Percentiles rank a stretch among this genome's conserved stretches.
Evolutionary conservation across 2,888 invertebrate species (phyloP).

Genomic region (Drosophila aldrichi): DNA sequence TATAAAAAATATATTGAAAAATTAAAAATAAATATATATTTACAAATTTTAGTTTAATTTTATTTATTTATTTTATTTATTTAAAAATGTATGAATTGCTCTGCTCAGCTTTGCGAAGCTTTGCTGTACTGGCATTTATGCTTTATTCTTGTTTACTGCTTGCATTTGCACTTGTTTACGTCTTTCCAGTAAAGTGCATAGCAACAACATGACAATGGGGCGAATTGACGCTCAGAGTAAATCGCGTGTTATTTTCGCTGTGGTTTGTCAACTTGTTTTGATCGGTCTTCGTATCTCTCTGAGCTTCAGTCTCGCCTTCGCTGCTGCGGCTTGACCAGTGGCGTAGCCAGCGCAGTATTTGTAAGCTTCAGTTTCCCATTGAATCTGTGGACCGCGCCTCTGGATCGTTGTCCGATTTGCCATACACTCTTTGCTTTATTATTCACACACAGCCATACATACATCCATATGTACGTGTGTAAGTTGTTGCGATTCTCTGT

Average conservation of each 20-base stretch:
- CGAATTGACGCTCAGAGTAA: constrained; percentile 10
- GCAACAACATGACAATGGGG: constrained; percentile 45
- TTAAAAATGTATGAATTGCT: neutral
- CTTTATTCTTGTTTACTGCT: constrained; percentile 53
- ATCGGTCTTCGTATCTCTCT: constrained; percentile 44
- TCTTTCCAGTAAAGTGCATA: constrained; percentile 49
- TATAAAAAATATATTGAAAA: neutral
- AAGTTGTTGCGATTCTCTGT: constrained; percentile 21
- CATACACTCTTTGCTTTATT: constrained; percentile 45
- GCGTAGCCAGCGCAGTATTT: constrained; percentile 18
- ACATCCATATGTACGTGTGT: neutral
- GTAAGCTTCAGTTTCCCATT: neutral
- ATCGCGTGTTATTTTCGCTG: constrained; percentile 61
- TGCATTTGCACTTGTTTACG: constrained; percentile 59
- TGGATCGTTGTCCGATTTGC: constrained; percentile 61
- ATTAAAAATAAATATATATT: neutral
- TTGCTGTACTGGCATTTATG: constrained; percentile 30
- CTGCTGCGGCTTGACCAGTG: constrained; percentile 36
- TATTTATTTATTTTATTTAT: neutral
- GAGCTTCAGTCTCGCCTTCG: constrained; percentile 13
- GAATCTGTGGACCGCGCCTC: constrained; percentile 24
- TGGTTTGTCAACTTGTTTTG: constrained; percentile 62
- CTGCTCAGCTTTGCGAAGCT: neutral
- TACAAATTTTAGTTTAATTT: no score
- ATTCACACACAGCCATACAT: neutral